A percentile compares a stretch with the other conserved stretches of the same genome.
Conservation (phyloP, 2,888 invertebrate genomes). For the Campoplex nolae region DNA sequence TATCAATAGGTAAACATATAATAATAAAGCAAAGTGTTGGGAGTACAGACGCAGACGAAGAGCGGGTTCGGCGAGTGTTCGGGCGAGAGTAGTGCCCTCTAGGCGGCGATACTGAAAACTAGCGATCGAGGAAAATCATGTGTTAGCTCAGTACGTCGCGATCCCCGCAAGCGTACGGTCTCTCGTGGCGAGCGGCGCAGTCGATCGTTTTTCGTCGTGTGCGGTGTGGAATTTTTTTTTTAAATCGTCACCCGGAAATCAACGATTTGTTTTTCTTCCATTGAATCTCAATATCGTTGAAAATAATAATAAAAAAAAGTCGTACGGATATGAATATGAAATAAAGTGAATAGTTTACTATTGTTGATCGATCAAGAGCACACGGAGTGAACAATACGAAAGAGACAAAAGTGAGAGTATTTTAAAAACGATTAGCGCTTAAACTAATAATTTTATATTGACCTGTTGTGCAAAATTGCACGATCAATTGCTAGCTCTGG, state of each 20-base stretch:
- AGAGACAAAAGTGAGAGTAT: conserved; percentile 24
- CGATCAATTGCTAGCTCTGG: background rate
- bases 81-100: conserved; percentile 73
- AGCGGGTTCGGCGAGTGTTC: conserved; percentile 25
- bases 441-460: background rate
- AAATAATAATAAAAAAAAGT: background rate
- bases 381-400: conserved; percentile 2
- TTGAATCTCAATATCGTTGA: background rate
- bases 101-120: conserved; percentile 68
- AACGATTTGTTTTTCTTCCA: background rate
- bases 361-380: background rate
- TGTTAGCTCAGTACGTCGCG: conserved; percentile 72
- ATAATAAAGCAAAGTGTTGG: background rate
- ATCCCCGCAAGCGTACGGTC: conserved; percentile 65
- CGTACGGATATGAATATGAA: background rate
- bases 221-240: conserved; percentile 38
- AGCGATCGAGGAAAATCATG: conserved; percentile 70
- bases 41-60: background rate
- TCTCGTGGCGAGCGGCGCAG: conserved; percentile 21
- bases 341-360: background rate
- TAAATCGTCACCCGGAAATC: conserved; percentile 26
- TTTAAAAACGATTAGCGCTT: background rate
- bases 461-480: background rate
- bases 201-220: conserved; percentile 41
- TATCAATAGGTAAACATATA: conserved; percentile 4